Evolutionary conservation across 2,888 invertebrate species (phyloP).

Genomic region (Nemotelus nigrinus): DNA sequence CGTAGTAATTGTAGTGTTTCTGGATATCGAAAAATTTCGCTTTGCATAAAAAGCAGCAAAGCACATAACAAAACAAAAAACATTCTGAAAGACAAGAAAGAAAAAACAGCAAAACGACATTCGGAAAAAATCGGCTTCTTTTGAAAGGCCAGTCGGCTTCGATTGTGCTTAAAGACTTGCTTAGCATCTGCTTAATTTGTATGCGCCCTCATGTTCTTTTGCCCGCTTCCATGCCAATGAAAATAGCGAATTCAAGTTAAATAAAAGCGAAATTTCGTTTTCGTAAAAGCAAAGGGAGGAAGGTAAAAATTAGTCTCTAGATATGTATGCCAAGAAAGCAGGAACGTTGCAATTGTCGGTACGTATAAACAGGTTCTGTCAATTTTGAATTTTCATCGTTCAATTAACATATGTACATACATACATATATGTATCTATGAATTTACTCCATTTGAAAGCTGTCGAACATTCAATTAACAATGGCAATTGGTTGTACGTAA

Average conservation of each 20-base stretch:
- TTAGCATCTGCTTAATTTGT: conserved; percentile 54
- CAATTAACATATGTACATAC: no score
- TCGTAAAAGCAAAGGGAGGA: background rate
- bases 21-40: conserved; percentile 25
- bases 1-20: conserved; percentile 36
- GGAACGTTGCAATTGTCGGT: no score
- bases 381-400: no score
- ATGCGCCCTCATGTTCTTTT: conserved; percentile 53
- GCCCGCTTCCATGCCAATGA: background rate
- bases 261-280: conserved; percentile 17
- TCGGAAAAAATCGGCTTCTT: conserved; percentile 35
- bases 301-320: background rate
- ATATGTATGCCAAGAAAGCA: no score
- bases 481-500: no score
- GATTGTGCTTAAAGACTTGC: conserved; percentile 30
- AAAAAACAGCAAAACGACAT: conserved; percentile 13
- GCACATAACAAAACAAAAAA: background rate
- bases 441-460: no score
- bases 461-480: no score
- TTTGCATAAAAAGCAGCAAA: background rate
- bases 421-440: no score
- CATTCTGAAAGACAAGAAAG: background rate
- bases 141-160: conserved; percentile 38
- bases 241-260: conserved; percentile 16
- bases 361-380: no score